Evolutionary conservation across 2,888 invertebrate species (phyloP).

Genomic region (Tipula vernalis): DNA sequence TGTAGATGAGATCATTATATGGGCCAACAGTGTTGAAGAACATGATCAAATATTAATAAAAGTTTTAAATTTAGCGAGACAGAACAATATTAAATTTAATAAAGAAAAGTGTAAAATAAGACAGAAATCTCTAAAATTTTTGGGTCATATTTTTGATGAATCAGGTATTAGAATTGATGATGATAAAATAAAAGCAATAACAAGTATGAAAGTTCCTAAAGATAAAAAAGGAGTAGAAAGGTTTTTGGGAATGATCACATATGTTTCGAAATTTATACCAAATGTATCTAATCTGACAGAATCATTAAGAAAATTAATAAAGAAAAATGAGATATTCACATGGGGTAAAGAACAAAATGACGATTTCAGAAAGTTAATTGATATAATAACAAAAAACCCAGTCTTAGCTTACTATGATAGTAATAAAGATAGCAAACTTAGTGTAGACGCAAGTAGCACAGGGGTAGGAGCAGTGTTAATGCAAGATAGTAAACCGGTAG

Average conservation of each 20-base stretch:
- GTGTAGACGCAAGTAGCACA: not conserved
- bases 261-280: conserved; percentile 22
- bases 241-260: conserved; percentile 5
- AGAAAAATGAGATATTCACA: not conserved
- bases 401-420: conserved; percentile 18
- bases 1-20: conserved; percentile 15
- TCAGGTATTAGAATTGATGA: conserved; percentile 16
- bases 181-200: conserved; percentile 20
- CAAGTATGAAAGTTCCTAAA: conserved; percentile 14
- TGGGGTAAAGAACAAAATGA: conserved; percentile 18
- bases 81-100: conserved; percentile 19
- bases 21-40: conserved; percentile 7
- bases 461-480: conserved; percentile 17
- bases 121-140: conserved; percentile 17
- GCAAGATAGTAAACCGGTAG: conserved; percentile 17
- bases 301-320: conserved; percentile 10
- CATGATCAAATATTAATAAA: conserved; percentile 18
- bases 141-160: conserved; percentile 17
- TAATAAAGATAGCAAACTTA: not conserved
- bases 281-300: conserved; percentile 18
- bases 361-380: conserved; percentile 14
- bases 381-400: not conserved
- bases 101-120: conserved; percentile 17
- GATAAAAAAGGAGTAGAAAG: too few species aligned
- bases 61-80: conserved; percentile 15